A percentile compares a stretch with the other conserved stretches of the same genome.
phyloP scores from a whole-genome alignment of 2,797 vertebrate genomes.

The Graptemys geographica region DNA sequence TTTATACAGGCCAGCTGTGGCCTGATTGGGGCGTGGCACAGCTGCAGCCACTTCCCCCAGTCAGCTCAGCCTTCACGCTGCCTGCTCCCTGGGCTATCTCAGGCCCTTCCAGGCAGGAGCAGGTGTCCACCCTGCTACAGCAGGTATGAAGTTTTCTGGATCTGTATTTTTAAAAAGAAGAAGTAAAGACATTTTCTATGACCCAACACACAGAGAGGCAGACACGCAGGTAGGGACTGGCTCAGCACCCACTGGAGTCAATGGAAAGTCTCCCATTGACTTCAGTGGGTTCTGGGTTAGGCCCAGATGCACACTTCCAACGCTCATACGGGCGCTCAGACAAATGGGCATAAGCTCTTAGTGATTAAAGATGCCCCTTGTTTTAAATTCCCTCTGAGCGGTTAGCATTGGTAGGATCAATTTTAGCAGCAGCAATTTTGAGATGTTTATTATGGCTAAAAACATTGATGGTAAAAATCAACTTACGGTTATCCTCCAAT shows the following conservation, averaged over 20 bases:
- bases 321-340: background rate
- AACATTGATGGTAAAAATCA: background rate
- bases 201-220: too few species aligned
- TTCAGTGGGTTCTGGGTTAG: background rate
- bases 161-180: background rate
- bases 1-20: too few species aligned
- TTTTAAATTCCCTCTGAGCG: background rate
- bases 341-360: background rate
- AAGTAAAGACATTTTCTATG: background rate
- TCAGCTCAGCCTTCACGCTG: too few species aligned
- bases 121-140: too few species aligned
- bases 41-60: too few species aligned
- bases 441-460: background rate
- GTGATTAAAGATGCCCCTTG: background rate
- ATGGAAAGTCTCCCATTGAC: background rate
- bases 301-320: background rate
- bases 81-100: too few species aligned
- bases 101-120: too few species aligned
- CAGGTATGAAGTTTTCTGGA: background rate
- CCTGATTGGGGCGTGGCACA: too few species aligned
- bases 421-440: background rate
- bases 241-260: background rate
- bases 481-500: background rate
- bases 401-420: background rate
- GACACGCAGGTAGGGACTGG: background rate